Percentiles rank a stretch among this genome's conserved stretches.
These are phyloP conservation scores for Ophthalmotilapia sp. DNA, from an alignment of 2,113 vertebrate genomes.

Conservation along the genomic window DNA sequence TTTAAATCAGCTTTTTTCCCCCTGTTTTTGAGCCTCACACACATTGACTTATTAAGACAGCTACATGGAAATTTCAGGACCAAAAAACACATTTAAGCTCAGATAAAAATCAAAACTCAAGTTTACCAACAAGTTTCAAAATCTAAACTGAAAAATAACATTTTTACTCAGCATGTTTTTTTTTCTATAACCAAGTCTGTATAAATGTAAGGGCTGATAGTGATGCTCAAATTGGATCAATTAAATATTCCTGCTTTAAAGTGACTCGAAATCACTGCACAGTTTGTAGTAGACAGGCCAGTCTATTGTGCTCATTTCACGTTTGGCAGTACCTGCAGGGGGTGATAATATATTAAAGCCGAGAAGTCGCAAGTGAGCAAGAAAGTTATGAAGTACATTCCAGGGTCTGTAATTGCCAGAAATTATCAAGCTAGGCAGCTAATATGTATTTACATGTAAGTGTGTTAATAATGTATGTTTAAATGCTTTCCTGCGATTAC, in stretches of 20 bases:
- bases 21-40: background rate
- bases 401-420: background rate
- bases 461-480: background rate
- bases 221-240: background rate
- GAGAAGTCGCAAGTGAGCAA: background rate
- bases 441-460: background rate
- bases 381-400: background rate
- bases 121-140: background rate
- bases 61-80: background rate
- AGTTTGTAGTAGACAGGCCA: background rate
- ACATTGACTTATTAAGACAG: background rate
- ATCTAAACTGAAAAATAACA: background rate
- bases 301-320: background rate
- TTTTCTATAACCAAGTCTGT: background rate
- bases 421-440: background rate
- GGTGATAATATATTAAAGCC: background rate
- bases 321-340: background rate
- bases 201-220: background rate
- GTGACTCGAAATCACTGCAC: background rate
- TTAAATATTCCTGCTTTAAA: background rate
- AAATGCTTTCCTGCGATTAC: rapidly evolving
- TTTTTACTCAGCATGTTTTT: background rate
- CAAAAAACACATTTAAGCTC: background rate
- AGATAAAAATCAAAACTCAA: background rate
- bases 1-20: rapidly evolving